A percentile compares a stretch with the other conserved stretches of the same genome.
Evolutionary conservation across 2,113 vertebrate genomes (phyloP).

Genomic region (Serilophus lunatus): DNA sequence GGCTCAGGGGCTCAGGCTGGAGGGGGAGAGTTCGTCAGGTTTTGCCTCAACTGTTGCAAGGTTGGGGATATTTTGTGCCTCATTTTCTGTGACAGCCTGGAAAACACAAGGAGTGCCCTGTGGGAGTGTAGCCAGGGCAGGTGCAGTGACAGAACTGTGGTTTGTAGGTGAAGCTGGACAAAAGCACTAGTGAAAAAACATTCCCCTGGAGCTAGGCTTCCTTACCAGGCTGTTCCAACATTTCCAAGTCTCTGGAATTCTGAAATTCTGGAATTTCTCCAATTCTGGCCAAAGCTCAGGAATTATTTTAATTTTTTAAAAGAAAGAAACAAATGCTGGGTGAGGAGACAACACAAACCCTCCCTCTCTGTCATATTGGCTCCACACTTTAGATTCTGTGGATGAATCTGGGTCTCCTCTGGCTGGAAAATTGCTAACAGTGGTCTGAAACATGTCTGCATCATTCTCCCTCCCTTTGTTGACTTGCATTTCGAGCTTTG

Average conservation of each 20-base stretch:
- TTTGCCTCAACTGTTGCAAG: not conserved
- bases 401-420: accelerated
- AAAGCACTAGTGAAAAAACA: not conserved
- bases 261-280: not conserved
- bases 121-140: not conserved
- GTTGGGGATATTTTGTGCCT: not conserved
- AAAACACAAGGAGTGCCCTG: not conserved
- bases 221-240: not conserved
- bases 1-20: not conserved
- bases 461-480: not conserved
- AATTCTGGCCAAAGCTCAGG: not conserved
- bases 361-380: accelerated
- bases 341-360: not conserved
- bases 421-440: not conserved
- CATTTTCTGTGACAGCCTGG: not conserved
- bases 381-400: not conserved
- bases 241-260: not conserved
- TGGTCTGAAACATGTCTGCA: not conserved
- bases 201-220: not conserved
- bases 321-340: not conserved
- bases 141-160: not conserved
- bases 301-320: not conserved
- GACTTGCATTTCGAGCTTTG: accelerated
- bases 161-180: not conserved
- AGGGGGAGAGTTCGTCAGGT: not conserved